Conservation (phyloP, 1,140 invertebrate species). For the Megathymus violae region DNA sequence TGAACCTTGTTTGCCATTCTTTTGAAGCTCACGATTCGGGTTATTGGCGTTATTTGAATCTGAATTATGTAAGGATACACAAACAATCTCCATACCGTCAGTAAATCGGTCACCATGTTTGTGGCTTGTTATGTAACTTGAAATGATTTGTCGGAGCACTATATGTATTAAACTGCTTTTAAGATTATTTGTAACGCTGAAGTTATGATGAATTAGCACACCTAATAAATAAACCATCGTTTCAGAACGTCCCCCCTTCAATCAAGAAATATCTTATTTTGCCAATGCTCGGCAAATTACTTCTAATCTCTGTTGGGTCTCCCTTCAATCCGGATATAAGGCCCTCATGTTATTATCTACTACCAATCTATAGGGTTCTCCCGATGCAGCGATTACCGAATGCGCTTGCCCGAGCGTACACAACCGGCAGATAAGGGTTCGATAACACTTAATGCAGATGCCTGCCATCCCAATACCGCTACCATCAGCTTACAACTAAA, state of each 20-base stretch:
- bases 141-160: too few relatives aligned
- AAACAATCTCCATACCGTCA: slow-evolving; percentile 8
- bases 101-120: background rate
- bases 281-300: slow-evolving; percentile 67
- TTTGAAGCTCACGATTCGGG: slow-evolving; percentile 29
- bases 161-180: too few relatives aligned
- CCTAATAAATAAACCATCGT: slow-evolving; percentile 13
- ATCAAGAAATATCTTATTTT: slow-evolving; percentile 56
- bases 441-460: slow-evolving; percentile 64
- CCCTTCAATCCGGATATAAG: slow-evolving; percentile 64
- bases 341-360: slow-evolving; percentile 63
- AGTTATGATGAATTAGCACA: slow-evolving; percentile 6
- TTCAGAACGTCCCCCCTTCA: slow-evolving; percentile 34
- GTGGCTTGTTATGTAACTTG: too few relatives aligned
- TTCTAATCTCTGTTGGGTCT: slow-evolving; percentile 54
- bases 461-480: slow-evolving; percentile 28
- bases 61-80: slow-evolving; percentile 13
- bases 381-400: slow-evolving; percentile 64
- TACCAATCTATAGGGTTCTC: slow-evolving; percentile 61
- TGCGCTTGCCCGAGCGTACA: slow-evolving; percentile 56
- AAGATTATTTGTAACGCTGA: background rate
- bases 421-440: slow-evolving; percentile 56
- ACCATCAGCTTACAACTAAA: slow-evolving; percentile 27
- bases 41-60: slow-evolving; percentile 25
- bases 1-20: slow-evolving; percentile 42